phyloP scores from a whole-genome alignment of 2,113 vertebrate genomes.

The Ceyx margarethae region DNA sequence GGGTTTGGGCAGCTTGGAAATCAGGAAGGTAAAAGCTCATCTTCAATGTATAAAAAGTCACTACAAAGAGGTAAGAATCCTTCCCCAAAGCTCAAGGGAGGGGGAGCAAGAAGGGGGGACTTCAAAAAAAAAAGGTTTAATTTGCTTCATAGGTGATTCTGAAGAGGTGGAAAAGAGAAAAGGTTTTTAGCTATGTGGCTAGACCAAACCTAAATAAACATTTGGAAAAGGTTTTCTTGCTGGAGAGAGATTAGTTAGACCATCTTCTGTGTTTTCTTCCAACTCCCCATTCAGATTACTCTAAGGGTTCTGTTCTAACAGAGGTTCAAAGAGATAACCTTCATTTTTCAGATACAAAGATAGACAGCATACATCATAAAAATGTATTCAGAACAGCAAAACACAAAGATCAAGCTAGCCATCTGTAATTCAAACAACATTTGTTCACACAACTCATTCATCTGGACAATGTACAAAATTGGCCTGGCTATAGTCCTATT shows the following conservation, averaged over 20 bases:
- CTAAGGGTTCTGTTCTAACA: neutral
- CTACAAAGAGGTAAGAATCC: neutral
- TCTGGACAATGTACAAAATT: conserved; percentile 45
- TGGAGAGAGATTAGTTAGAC: neutral
- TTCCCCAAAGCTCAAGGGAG: neutral
- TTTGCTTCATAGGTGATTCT: neutral
- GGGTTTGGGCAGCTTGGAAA: neutral
- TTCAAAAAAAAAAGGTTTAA: neutral
- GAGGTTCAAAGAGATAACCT: neutral
- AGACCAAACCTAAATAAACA: neutral
- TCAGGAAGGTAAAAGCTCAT: neutral
- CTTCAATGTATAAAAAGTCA: neutral
- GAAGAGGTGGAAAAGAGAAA: neutral
- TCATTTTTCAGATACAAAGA: neutral
- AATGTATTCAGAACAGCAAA: conserved; percentile 10
- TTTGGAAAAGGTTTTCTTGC: neutral
- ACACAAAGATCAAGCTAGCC: neutral
- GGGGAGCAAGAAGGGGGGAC: neutral
- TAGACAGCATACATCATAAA: neutral
- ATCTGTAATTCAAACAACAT: conserved; percentile 45
- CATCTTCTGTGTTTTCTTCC: neutral
- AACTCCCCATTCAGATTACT: neutral
- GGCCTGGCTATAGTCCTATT: conserved; percentile 27
- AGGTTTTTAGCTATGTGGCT: neutral
- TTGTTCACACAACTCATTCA: conserved; percentile 39